A percentile compares a stretch with the other conserved stretches of the same genome.
These are phyloP conservation scores for Drosophila multiciliata DNA, from an alignment of 2,888 invertebrate genomes.

Conservation along the genomic window DNA sequence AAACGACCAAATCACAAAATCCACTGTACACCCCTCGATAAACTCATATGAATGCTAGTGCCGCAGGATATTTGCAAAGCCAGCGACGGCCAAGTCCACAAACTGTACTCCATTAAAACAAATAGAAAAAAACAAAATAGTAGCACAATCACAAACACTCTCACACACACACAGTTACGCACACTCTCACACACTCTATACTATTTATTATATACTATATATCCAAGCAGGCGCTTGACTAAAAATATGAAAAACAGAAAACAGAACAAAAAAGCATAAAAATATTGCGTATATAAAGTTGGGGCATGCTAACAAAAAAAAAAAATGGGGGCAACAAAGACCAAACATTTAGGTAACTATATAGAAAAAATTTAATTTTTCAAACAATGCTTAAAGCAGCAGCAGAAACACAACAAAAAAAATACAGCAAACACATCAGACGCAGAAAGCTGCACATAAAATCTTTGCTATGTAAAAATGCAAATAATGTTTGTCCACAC, in stretches of 20 bases:
- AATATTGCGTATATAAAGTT: slow-evolving; percentile 45
- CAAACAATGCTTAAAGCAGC: slow-evolving; percentile 46
- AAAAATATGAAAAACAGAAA: slow-evolving; percentile 57
- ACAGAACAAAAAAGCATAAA: not conserved
- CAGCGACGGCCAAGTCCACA: slow-evolving; percentile 37
- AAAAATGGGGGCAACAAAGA: slow-evolving; percentile 35
- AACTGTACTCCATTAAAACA: slow-evolving; percentile 72
- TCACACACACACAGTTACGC: slow-evolving; percentile 1
- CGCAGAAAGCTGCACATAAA: slow-evolving; percentile 48
- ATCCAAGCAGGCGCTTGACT: slow-evolving; percentile 8
- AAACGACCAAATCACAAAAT: slow-evolving; percentile 75
- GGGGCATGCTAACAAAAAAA: slow-evolving; percentile 16
- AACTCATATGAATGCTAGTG: slow-evolving; percentile 74
- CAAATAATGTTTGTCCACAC: slow-evolving; percentile 50
- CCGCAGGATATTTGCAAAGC: slow-evolving; percentile 76
- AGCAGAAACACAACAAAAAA: slow-evolving; percentile 3
- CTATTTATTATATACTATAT: slow-evolving; percentile 1
- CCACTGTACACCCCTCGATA: slow-evolving; percentile 66
- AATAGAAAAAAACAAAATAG: slow-evolving; percentile 56
- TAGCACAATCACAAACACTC: slow-evolving; percentile 14
- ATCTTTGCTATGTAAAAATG: slow-evolving; percentile 56
- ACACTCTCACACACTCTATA: not conserved
- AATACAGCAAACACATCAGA: slow-evolving; percentile 5
- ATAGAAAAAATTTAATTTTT: slow-evolving; percentile 72
- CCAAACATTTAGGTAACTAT: slow-evolving; percentile 65